Evolutionary conservation across 2,888 invertebrate genomes (phyloP).

Genomic region (Congeria kusceri): DNA sequence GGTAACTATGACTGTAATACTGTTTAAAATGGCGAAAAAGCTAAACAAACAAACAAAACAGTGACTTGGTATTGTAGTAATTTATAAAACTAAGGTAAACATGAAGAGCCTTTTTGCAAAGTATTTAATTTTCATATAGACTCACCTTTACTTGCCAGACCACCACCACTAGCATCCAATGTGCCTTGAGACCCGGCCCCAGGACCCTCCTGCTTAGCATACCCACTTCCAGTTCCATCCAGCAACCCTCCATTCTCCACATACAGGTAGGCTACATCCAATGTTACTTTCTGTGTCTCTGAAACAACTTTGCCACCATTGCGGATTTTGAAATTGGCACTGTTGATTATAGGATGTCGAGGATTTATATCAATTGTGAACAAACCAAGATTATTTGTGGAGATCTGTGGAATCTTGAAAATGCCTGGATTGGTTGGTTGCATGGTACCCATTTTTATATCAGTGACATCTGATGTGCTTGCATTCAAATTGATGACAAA

Average conservation of each 20-base stretch:
- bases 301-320: constrained; percentile 64
- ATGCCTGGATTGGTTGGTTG: constrained; percentile 54
- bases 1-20: too few species aligned
- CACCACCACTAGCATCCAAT: constrained; percentile 66
- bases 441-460: constrained; percentile 48
- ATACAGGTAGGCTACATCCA: constrained; percentile 56
- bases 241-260: constrained; percentile 68
- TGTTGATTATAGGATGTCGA: constrained; percentile 42
- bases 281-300: constrained; percentile 39
- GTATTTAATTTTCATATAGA: too few species aligned
- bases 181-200: constrained; percentile 58
- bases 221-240: constrained; percentile 67
- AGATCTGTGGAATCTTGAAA: constrained; percentile 55
- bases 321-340: constrained; percentile 60
- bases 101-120: too few species aligned
- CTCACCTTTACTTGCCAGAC: constrained; percentile 71
- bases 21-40: too few species aligned
- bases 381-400: constrained; percentile 68
- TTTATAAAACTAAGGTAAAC: too few species aligned
- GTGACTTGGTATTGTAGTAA: too few species aligned
- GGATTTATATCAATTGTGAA: constrained; percentile 66
- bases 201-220: constrained; percentile 54
- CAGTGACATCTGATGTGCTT: constrained; percentile 53
- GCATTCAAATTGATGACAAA: constrained; percentile 63
- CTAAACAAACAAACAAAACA: too few species aligned